Percentiles rank a stretch among this genome's conserved stretches.
Conservation (phyloP, 2,113 vertebrate species). For the Vidua chalybeata region DNA sequence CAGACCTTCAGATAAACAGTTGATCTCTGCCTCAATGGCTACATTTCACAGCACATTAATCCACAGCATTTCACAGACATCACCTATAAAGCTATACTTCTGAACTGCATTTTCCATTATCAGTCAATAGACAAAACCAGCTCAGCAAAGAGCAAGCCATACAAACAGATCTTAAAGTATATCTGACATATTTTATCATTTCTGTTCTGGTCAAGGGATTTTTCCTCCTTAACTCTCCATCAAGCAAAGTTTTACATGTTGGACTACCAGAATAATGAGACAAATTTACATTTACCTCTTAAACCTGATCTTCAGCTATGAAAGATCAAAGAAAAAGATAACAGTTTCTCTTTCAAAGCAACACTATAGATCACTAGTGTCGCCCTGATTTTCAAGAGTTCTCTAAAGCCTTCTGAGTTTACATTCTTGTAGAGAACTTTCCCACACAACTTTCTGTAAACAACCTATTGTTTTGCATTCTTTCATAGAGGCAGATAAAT, state of each 20-base stretch:
- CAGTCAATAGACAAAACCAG: slow-evolving; percentile 1
- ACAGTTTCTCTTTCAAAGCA: not conserved
- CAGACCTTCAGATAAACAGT: not conserved
- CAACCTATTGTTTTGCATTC: too few relatives aligned
- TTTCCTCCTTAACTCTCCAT: not conserved
- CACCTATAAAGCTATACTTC: not conserved
- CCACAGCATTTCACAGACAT: not conserved
- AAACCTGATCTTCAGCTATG: not conserved
- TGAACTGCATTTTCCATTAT: not conserved
- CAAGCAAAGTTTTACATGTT: not conserved
- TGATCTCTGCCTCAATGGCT: not conserved
- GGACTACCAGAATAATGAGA: not conserved
- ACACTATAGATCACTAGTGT: not conserved
- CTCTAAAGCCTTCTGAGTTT: too few relatives aligned
- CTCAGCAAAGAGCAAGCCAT: not conserved
- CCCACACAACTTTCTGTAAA: too few relatives aligned
- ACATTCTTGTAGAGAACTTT: too few relatives aligned
- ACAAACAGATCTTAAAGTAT: not conserved
- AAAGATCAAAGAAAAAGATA: not conserved
- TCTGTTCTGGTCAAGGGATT: not conserved
- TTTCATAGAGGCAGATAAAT: too few relatives aligned
- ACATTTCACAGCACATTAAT: not conserved
- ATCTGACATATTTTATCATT: not conserved
- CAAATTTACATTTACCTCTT: not conserved
- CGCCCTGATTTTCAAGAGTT: too few relatives aligned